These are phyloP conservation scores for Hyles euphorbiae DNA, from an alignment of 1,140 invertebrate species.

Conservation along the genomic window DNA sequence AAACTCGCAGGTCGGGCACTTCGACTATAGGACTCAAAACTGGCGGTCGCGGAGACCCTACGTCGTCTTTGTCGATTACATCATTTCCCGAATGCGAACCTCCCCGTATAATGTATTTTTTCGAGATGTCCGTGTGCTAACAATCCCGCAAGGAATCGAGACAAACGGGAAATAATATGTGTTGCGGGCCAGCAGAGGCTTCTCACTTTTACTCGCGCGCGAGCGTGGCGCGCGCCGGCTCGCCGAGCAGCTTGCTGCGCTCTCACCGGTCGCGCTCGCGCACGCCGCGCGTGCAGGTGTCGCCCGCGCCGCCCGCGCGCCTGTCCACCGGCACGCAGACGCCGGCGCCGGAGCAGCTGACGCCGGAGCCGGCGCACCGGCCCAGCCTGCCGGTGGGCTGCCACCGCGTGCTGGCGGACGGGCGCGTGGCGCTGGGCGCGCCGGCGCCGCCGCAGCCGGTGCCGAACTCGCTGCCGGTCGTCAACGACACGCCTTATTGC, in stretches of 20 bases:
- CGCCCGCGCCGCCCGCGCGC: conserved; percentile 25
- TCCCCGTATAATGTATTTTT: too few relatives aligned
- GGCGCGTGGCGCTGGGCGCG: conserved; percentile 52
- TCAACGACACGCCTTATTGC: conserved; percentile 79
- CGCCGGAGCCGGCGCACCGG: conserved; percentile 56
- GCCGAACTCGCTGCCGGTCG: conserved; percentile 44
- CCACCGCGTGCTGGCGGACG: conserved; percentile 58
- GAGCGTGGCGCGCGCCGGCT: conserved; percentile 62
- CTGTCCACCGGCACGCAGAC: conserved; percentile 39
- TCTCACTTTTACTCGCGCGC: conserved; percentile 67
- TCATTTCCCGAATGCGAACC: too few relatives aligned
- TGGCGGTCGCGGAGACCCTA: too few relatives aligned
- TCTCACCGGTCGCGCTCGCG: conserved; percentile 43
- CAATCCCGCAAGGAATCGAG: neutral
- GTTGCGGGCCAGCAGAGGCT: conserved; percentile 60
- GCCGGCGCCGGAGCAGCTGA: conserved; percentile 31
- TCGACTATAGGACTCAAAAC: neutral
- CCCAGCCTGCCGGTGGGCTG: conserved; percentile 71
- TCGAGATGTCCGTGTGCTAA: too few relatives aligned
- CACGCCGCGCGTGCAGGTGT: conserved; percentile 32
- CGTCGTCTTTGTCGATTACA: too few relatives aligned
- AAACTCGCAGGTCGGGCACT: conserved; percentile 30
- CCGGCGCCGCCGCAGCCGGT: conserved; percentile 43
- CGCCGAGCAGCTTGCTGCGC: conserved; percentile 45
- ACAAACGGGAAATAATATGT: conserved; percentile 23